Evolutionary conservation across 2,113 vertebrate species (phyloP), one percentile per base, ranked within the genome.

Genomic region (Cairina moschata): DNA sequence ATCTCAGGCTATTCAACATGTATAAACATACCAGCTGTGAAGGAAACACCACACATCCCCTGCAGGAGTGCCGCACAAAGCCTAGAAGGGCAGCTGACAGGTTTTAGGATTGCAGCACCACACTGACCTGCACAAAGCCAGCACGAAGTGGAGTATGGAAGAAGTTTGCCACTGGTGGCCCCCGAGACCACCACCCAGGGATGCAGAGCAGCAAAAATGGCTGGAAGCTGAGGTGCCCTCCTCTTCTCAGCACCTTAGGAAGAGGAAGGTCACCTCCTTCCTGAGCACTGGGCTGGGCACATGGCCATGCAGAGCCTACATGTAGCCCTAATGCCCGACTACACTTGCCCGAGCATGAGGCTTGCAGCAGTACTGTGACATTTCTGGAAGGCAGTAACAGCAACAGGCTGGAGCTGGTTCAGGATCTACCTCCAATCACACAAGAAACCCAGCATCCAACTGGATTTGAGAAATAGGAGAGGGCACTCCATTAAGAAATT

Each of bases 201-300:
- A 62, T 32, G 20, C 78, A 92, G 23, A 59, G 36, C 42, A 77
- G 52, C 58, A 38, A 28, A 2, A 1, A 46, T 38, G 71, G 65
- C 56, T n/a, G 28, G 28, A 71, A 44, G 0, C 1, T 2, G 13
- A 34, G 54, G 34, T 0, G 0, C 14, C 34, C 34, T 34, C 63
- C 48, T 40, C 1, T 52, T 42, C 40, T 65, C 77, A 52, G 42
- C 28, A 52, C 31, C 34, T 76, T 36, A 44, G n/a, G 15, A 68
- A 26, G 40, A 82, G 15, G 7, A 87, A 82, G 26, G 56, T 36
- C 75, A 76, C 17, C 50, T n/a, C 42, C 17, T 58, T 91, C 42
- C 67, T 44, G 10, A 28, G 32, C 58, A 77, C 1, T 0, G 17
- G 23, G 48, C 29, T 48, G 67, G 55, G 22, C 1, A 2, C 42